Conservation (phyloP, 2,888 invertebrate genomes). For the Coenonympha glycerion region DNA sequence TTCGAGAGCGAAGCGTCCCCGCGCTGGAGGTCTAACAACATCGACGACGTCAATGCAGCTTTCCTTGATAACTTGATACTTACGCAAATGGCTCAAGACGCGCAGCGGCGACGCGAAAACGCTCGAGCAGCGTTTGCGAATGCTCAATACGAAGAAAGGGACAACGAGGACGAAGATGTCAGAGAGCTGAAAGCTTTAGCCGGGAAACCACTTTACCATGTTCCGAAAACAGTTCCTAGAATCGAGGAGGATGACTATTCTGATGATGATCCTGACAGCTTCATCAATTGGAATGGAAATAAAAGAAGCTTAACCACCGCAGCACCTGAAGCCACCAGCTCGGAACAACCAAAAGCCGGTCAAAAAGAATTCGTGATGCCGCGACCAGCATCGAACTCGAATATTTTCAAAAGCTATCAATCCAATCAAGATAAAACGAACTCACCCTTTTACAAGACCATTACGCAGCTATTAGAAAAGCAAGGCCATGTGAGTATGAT, state of each 20-base stretch:
- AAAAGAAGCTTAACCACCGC: slow-evolving; percentile 63
- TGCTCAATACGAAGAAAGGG: slow-evolving; percentile 58
- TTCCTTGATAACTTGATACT: slow-evolving; percentile 81
- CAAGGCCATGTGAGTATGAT: slow-evolving; percentile 71
- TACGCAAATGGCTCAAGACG: slow-evolving; percentile 79
- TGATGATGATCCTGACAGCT: slow-evolving; percentile 61
- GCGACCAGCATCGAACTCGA: slow-evolving; percentile 69
- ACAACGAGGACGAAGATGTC: slow-evolving; percentile 79
- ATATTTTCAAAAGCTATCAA: slow-evolving; percentile 51
- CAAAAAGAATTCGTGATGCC: slow-evolving; percentile 80
- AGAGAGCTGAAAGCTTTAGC: slow-evolving; percentile 79
- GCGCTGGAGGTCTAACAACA: slow-evolving; percentile 60
- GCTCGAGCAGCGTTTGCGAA: slow-evolving; percentile 62
- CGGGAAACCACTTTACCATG: slow-evolving; percentile 69
- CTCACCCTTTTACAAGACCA: slow-evolving; percentile 66
- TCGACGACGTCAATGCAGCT: slow-evolving; percentile 77
- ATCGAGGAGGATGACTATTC: slow-evolving; percentile 57
- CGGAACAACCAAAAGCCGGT: slow-evolving; percentile 49
- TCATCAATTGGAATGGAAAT: slow-evolving; percentile 71
- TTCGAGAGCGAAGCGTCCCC: slow-evolving; percentile 74
- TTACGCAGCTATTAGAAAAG: slow-evolving; percentile 66
- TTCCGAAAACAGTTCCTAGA: slow-evolving; percentile 62
- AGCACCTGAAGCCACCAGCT: slow-evolving; percentile 46
- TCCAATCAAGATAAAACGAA: slow-evolving; percentile 45
- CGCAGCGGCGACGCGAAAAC: slow-evolving; percentile 66